These are phyloP conservation scores for Leptinotarsa juncta DNA, from an alignment of 2,888 invertebrate species.

Conservation along the genomic window DNA sequence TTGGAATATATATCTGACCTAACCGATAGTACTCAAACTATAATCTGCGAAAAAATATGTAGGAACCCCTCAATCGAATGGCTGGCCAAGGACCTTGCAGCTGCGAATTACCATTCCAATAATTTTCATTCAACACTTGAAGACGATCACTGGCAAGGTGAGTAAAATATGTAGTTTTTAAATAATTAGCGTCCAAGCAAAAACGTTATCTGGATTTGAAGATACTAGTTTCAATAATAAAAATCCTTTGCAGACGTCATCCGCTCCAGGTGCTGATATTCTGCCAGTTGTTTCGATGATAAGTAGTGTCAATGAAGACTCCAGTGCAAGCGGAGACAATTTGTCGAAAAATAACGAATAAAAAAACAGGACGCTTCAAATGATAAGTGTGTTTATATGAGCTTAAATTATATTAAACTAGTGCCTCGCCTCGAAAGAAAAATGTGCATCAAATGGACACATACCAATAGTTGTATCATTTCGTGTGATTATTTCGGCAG, in stretches of 20 bases:
- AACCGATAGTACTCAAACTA: not conserved
- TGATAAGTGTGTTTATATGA: constrained; percentile 72
- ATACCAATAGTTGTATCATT: constrained; percentile 24
- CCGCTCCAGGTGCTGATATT: constrained; percentile 51
- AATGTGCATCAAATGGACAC: constrained; percentile 45
- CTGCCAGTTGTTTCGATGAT: constrained; percentile 68
- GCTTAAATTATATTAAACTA: constrained; percentile 66
- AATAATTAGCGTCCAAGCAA: too few relatives aligned
- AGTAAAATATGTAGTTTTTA: not conserved
- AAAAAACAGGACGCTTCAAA: constrained; percentile 45
- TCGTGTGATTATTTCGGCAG: constrained; percentile 23
- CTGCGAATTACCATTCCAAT: constrained; percentile 21
- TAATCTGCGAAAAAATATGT: constrained; percentile 5
- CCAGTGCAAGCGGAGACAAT: constrained; percentile 39
- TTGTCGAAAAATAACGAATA: constrained; percentile 29
- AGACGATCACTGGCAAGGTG: constrained; percentile 3
- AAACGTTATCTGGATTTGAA: too few relatives aligned
- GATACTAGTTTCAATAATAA: not conserved
- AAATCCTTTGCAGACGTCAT: constrained; percentile 9
- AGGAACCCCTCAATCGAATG: constrained; percentile 1
- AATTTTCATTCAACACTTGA: constrained; percentile 24
- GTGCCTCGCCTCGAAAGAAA: constrained; percentile 70
- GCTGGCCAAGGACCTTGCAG: constrained; percentile 17
- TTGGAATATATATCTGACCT: constrained; percentile 20
- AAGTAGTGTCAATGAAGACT: constrained; percentile 55